These are phyloP conservation scores for Erinaceus europaeus DNA, from an alignment of 2,113 vertebrate genomes.

Conservation along the genomic window DNA sequence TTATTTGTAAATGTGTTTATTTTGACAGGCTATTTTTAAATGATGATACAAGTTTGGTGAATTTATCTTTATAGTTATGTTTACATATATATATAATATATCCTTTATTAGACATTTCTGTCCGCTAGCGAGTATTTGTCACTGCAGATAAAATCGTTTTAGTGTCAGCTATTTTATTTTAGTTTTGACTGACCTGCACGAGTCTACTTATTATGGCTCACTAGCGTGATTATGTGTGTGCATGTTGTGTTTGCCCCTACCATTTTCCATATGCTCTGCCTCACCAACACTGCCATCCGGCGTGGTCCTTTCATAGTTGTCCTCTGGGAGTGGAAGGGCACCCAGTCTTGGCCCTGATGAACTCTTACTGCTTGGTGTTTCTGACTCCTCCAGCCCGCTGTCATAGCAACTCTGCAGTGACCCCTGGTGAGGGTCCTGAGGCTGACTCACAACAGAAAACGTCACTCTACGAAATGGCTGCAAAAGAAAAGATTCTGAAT, in stretches of 20 bases:
- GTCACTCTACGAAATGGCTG: constrained; percentile 99
- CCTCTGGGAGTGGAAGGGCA: constrained; percentile 99
- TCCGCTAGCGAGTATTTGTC: constrained; percentile 65
- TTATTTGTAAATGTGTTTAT: constrained; percentile 62
- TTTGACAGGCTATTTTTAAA: constrained; percentile 66
- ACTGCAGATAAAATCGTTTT: constrained; percentile 61
- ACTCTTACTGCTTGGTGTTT: constrained; percentile 99
- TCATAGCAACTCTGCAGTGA: constrained; percentile 99
- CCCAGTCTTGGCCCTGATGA: constrained; percentile 99
- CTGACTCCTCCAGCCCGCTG: constrained; percentile 99
- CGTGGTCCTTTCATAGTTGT: constrained; percentile 99
- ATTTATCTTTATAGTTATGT: constrained; percentile 68
- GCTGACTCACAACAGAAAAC: constrained; percentile 99
- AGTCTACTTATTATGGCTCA: constrained; percentile 76
- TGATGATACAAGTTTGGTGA: not conserved
- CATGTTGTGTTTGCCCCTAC: constrained; percentile 97
- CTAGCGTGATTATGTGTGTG: constrained; percentile 86
- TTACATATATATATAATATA: too few species aligned
- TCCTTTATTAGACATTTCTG: constrained; percentile 73
- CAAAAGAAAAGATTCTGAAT: constrained; percentile 97
- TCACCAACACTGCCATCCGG: constrained; percentile 99
- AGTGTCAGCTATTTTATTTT: constrained; percentile 67
- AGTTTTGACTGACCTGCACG: constrained; percentile 78
- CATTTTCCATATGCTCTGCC: constrained; percentile 99
- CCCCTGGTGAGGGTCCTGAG: constrained; percentile 99